Conservation (phyloP, 2,888 invertebrate species). For the Dascillus cervinus region DNA sequence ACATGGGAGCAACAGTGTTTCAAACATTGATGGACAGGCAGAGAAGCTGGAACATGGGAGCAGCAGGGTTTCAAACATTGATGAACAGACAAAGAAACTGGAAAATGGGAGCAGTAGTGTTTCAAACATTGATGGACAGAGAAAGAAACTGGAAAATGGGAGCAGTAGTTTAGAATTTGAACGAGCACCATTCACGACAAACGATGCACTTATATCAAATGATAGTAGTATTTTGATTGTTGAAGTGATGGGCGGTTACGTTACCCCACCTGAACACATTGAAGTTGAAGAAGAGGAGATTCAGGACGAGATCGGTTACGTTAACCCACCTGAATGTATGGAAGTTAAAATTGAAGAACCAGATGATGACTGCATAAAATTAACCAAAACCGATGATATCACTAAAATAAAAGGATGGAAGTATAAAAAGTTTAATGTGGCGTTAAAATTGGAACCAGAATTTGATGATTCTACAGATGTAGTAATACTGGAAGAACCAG, state of each 20-base stretch:
- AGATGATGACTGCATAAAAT: conserved; percentile 17
- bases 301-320: not conserved
- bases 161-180: too few species aligned
- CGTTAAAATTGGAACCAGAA: conserved; percentile 3
- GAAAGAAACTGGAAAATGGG: too few species aligned
- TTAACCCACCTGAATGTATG: conserved; percentile 37
- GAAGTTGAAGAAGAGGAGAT: not conserved
- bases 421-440: conserved; percentile 16
- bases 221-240: conserved; percentile 22
- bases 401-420: conserved; percentile 40
- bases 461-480: conserved; percentile 3
- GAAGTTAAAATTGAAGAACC: conserved; percentile 23
- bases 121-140: too few species aligned
- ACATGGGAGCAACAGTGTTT: too few species aligned
- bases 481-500: not conserved
- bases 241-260: conserved; percentile 25
- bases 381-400: conserved; percentile 37
- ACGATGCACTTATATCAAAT: conserved; percentile 13
- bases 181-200: too few species aligned
- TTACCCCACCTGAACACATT: conserved; percentile 18
- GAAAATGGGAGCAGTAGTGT: too few species aligned
- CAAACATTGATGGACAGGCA: too few species aligned
- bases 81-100: too few species aligned
- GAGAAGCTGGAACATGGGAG: too few species aligned
- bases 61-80: too few species aligned